A percentile compares a stretch with the other conserved stretches of the same genome.
Evolutionary conservation across 2,113 vertebrate species (phyloP).

Genomic region (Callocephalon fimbriatum): DNA sequence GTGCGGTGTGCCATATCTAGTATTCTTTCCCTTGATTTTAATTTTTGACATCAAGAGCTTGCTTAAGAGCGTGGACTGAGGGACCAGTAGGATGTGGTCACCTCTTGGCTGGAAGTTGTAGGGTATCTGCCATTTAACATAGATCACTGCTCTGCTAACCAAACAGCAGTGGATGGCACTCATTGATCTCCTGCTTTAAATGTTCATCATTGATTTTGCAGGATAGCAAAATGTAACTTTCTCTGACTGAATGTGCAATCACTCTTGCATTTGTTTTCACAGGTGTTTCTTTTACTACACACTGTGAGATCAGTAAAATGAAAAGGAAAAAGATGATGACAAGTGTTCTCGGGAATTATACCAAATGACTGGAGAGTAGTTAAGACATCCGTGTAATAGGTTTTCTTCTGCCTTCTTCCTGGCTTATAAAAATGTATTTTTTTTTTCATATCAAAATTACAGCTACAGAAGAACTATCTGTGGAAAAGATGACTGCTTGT

Average conservation of each 20-base stretch:
- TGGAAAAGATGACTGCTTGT: background rate
- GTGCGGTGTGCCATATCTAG: background rate
- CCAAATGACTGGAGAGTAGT: background rate
- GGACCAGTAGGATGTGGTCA: background rate
- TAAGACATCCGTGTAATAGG: background rate
- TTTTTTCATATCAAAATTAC: conserved; percentile 1
- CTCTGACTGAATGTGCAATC: conserved; percentile 32
- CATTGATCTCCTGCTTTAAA: background rate
- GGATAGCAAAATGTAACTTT: background rate
- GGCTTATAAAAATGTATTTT: background rate
- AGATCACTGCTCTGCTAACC: background rate
- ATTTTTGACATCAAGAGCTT: background rate
- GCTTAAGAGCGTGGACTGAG: background rate
- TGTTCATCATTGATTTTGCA: background rate
- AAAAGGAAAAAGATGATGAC: background rate
- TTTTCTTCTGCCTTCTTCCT: background rate
- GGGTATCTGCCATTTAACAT: background rate
- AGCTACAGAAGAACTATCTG: background rate
- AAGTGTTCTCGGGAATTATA: background rate
- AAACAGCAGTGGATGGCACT: background rate
- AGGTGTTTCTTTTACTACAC: conserved; percentile 24
- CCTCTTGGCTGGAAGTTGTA: background rate
- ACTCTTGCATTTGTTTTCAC: conserved; percentile 37
- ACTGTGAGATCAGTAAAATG: background rate
- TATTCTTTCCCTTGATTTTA: background rate